Conservation (phyloP, 1,140 invertebrate species). For the Diorhabda elongata region DNA sequence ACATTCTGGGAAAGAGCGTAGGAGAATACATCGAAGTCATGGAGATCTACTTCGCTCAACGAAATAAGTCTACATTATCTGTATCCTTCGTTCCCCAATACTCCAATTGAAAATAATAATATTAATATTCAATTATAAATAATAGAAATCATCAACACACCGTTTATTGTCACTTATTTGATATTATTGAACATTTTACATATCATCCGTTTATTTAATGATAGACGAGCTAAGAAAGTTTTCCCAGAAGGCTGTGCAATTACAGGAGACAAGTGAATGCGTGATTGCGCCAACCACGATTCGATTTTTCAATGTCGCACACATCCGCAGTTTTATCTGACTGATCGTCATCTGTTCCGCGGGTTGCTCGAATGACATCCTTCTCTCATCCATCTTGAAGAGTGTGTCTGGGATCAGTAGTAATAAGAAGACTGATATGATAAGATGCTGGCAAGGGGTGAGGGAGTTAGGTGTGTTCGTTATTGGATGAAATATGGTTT, state of each 20-base stretch:
- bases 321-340: constrained; percentile 26
- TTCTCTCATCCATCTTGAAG: constrained; percentile 36
- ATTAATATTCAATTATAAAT: too few relatives aligned
- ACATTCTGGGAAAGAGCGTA: too few relatives aligned
- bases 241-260: constrained; percentile 10
- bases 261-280: constrained; percentile 18
- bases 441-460: background rate
- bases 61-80: too few relatives aligned
- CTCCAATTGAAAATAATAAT: too few relatives aligned
- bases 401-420: constrained; percentile 4
- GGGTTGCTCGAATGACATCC: constrained; percentile 31
- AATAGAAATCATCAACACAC: too few relatives aligned
- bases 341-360: constrained; percentile 35
- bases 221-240: background rate
- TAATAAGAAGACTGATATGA: background rate
- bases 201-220: background rate
- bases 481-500: constrained; percentile 1
- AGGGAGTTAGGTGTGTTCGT: background rate
- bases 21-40: too few relatives aligned
- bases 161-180: too few relatives aligned
- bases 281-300: constrained; percentile 20
- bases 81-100: too few relatives aligned
- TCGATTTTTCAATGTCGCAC: constrained; percentile 32
- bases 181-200: background rate
- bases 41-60: too few relatives aligned